These are phyloP conservation scores for Craterocephalus amniculus DNA, from an alignment of 2,797 vertebrate species.

Conservation along the genomic window DNA sequence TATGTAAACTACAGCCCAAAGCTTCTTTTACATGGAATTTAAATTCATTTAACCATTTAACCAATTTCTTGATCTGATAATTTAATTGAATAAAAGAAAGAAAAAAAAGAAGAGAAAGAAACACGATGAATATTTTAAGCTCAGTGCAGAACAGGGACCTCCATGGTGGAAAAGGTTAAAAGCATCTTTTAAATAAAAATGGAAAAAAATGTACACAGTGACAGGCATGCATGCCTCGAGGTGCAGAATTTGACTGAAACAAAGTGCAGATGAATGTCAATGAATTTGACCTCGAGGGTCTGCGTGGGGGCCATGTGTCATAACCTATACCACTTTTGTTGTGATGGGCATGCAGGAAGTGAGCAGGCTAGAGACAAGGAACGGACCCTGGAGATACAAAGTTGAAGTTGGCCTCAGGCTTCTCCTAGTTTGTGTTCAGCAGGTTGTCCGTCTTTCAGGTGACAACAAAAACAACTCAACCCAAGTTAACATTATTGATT, in stretches of 20 bases:
- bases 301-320: conserved; percentile 37
- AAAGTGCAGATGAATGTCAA: conserved; percentile 26
- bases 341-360: conserved; percentile 58
- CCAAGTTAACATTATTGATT: conserved; percentile 22
- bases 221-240: conserved; percentile 23
- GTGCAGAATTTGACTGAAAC: conserved; percentile 24
- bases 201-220: background rate
- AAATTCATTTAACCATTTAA: too few species aligned
- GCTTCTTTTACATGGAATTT: too few species aligned
- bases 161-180: background rate
- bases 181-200: background rate
- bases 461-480: conserved; percentile 33
- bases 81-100: background rate
- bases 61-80: too few species aligned
- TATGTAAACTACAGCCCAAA: too few species aligned
- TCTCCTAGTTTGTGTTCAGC: conserved; percentile 16
- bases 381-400: conserved; percentile 46
- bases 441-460: conserved; percentile 29
- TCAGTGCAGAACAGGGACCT: too few species aligned
- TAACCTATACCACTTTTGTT: background rate
- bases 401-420: conserved; percentile 45
- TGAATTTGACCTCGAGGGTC: conserved; percentile 28
- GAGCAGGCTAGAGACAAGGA: conserved; percentile 50
- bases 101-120: background rate
- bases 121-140: background rate